Conservation (phyloP, 2,113 vertebrate species). For the Indri indri region DNA sequence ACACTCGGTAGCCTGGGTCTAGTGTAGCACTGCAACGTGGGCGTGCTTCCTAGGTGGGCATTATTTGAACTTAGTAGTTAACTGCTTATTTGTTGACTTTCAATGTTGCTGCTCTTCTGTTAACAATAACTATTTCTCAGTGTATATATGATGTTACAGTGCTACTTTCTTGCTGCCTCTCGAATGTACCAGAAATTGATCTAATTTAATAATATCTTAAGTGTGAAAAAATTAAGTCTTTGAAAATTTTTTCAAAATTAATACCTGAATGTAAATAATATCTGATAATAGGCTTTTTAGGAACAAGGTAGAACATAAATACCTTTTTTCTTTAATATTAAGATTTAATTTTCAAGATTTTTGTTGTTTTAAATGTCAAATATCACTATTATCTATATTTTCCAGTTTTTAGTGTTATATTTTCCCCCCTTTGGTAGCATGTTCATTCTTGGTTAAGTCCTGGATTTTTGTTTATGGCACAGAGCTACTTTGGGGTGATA, state of each 20-base stretch:
- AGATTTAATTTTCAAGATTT: background rate
- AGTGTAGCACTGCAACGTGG: background rate
- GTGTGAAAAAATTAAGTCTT: background rate
- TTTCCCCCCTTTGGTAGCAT: background rate
- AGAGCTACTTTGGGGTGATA: background rate
- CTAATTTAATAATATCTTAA: background rate
- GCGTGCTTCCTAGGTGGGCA: background rate
- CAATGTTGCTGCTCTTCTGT: background rate
- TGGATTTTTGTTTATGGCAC: background rate
- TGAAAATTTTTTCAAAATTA: conserved; percentile 20
- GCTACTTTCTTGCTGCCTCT: background rate
- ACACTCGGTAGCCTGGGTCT: accelerated
- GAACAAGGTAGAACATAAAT: background rate
- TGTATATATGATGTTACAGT: background rate
- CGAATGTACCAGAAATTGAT: conserved; percentile 1
- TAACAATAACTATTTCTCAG: background rate
- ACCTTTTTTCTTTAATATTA: background rate
- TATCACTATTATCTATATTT: background rate
- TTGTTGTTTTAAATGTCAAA: background rate
- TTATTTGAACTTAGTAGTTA: background rate
- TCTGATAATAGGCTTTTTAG: background rate
- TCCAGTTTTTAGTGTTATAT: background rate
- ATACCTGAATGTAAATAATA: conserved; percentile 1
- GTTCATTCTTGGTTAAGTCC: background rate
- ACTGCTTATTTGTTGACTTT: background rate